Evolutionary conservation across 2,113 vertebrate genomes (phyloP).

Genomic region (Pseudopipra pipra): DNA sequence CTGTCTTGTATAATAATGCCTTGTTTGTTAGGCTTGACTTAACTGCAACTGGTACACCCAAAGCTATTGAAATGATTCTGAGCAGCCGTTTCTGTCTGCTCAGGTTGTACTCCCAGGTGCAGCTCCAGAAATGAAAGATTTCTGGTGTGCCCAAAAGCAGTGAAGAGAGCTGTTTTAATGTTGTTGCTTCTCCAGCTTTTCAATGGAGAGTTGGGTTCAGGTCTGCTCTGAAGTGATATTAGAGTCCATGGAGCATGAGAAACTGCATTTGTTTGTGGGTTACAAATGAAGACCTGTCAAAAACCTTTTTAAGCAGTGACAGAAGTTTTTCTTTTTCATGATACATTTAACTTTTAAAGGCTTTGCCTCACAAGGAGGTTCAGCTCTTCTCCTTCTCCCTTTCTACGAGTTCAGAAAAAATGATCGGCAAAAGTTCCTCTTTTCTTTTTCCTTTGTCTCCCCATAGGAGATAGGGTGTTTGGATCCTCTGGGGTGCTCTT

Average conservation of each 20-base stretch:
- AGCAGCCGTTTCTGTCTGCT: not conserved
- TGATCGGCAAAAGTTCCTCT: not conserved
- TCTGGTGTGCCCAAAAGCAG: conserved; percentile 17
- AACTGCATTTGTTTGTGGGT: conserved; percentile 52
- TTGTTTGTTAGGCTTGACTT: conserved; percentile 46
- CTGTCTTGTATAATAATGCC: not conserved
- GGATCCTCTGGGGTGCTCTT: not conserved
- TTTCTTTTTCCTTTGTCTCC: not conserved
- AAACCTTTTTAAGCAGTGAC: conserved; percentile 44
- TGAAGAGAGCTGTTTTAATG: conserved; percentile 2
- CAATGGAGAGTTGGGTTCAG: not conserved
- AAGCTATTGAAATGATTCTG: not conserved
- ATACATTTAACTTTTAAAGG: conserved; percentile 37
- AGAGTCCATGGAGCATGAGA: conserved; percentile 50
- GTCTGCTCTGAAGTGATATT: conserved; percentile 26
- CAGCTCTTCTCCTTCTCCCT: not conserved
- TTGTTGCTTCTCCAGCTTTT: conserved; percentile 2
- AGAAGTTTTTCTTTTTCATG: conserved; percentile 55
- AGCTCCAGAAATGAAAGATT: conserved; percentile 42
- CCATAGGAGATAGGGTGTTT: not conserved
- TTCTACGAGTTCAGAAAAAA: not conserved
- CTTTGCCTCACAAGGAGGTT: not conserved
- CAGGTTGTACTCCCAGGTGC: not conserved
- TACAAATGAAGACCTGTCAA: conserved; percentile 66
- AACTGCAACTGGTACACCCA: not conserved